A percentile compares a stretch with the other conserved stretches of the same genome.
phyloP scores from a whole-genome alignment of 2,888 invertebrate species.

The Hypomecis punctinalis region DNA sequence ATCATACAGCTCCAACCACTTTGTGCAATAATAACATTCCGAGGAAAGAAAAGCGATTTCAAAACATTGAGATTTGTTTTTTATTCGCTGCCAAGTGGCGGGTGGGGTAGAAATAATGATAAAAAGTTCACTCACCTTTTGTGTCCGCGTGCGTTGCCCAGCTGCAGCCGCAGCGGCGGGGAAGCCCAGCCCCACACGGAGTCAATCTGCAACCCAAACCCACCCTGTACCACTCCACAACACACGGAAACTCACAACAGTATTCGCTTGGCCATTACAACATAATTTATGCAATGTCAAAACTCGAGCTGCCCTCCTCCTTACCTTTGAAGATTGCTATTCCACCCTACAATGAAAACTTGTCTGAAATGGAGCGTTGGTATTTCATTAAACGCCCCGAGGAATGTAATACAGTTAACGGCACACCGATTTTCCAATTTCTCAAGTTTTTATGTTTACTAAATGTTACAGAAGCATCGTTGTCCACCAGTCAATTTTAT shows the following conservation, averaged over 20 bases:
- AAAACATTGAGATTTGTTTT: constrained; percentile 49
- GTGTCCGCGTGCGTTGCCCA: constrained; percentile 86
- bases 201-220: constrained; percentile 90
- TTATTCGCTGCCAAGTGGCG: constrained; percentile 50
- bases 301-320: constrained; percentile 51
- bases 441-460: constrained; percentile 77
- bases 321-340: constrained; percentile 79
- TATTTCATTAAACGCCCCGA: constrained; percentile 60
- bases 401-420: constrained; percentile 62
- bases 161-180: constrained; percentile 93
- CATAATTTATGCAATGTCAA: constrained; percentile 74
- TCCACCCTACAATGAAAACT: constrained; percentile 61
- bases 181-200: constrained; percentile 98
- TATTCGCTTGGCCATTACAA: constrained; percentile 58
- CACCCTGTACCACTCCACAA: constrained; percentile 48
- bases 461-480: constrained; percentile 67
- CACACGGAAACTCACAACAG: constrained; percentile 49
- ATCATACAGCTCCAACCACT: constrained; percentile 35
- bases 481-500: constrained; percentile 68
- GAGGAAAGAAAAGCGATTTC: constrained; percentile 23
- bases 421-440: constrained; percentile 73
- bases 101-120: constrained; percentile 36
- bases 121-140: constrained; percentile 75
- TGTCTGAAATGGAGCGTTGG: constrained; percentile 63
- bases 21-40: constrained; percentile 44